These are phyloP conservation scores for Artibeus jamaicensis DNA, from an alignment of 2,797 vertebrate genomes.

Conservation along the genomic window DNA sequence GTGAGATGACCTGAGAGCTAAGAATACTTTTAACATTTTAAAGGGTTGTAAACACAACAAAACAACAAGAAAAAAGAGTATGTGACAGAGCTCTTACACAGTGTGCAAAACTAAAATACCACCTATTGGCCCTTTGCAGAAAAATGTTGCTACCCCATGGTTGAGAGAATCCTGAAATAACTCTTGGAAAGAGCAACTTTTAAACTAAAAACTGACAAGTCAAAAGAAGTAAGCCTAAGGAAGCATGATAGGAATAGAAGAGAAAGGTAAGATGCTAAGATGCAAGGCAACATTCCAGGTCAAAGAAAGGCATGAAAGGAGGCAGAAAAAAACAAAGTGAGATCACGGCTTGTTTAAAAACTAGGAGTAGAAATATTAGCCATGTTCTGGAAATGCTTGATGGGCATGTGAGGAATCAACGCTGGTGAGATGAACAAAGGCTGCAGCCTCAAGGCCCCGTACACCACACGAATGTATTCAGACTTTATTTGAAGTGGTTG, in stretches of 20 bases:
- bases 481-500: not conserved
- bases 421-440: not conserved
- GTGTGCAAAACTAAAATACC: not conserved
- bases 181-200: not conserved
- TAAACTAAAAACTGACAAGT: not conserved
- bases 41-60: not conserved
- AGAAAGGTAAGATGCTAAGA: not conserved
- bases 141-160: not conserved
- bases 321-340: not conserved
- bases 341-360: not conserved
- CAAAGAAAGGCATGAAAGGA: not conserved
- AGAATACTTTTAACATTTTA: not conserved
- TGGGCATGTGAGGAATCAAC: too few relatives aligned
- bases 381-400: not conserved
- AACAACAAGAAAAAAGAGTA: not conserved
- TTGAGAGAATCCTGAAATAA: not conserved
- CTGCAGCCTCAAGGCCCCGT: not conserved
- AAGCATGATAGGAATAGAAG: not conserved
- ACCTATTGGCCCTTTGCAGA: not conserved
- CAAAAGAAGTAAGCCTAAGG: not conserved
- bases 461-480: not conserved
- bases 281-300: not conserved
- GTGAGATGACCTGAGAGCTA: not conserved
- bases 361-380: not conserved
- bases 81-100: not conserved